Base-by-base conservation (phyloP, 1,140 invertebrate species). In the Lepidotrigona ventralis region DNA sequence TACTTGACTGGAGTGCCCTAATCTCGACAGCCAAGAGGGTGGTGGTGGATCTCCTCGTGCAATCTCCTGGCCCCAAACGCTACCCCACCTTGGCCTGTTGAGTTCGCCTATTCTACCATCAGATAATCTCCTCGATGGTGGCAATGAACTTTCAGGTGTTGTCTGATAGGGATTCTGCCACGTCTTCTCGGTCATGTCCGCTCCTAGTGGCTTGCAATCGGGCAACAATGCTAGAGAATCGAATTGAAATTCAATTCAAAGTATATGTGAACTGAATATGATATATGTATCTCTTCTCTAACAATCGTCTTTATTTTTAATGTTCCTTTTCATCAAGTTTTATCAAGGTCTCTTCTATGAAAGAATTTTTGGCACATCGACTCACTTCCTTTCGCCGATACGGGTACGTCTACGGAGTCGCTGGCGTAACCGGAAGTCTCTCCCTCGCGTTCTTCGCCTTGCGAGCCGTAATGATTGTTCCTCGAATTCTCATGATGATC, bases 371-470 rank as follows among this genome's bases (percentile, higher is more conserved):
- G 23, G 17, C 4, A 58, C 19, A n/a, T 1, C 8, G 8, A 72
- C 80, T 75, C 71, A 89, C 87, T 79, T 75, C 56, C 72, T 21
- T 51, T 76, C 19, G 83, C 56, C 5, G 87, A 81, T 19, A 85
- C 66, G 0, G 91, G 88, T 0, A 82, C 83, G n/a, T 93, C 96
- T 3, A 95, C 91, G 53, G 95, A 96, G 85, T 97, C 96, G 88
- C 96, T 97, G 23, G 96, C 96, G 89, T 97, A 97, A 26, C 96
- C 96, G 51, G 96, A 96, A 81, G 96, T 97, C 84, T 97, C 95
- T 1, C 95, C 95, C 90, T 95, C 96, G 39, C 95, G 95, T 80
- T 96, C 96, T 85, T 96, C 95, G 80, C 82, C 86, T 14, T 83
- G 84, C n/a, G 83, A 87, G 1, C 78, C 84, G 78, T 86, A 87